Evolutionary conservation across 2,888 invertebrate genomes (phyloP).

Genomic region (Drosophila paranaensis): DNA sequence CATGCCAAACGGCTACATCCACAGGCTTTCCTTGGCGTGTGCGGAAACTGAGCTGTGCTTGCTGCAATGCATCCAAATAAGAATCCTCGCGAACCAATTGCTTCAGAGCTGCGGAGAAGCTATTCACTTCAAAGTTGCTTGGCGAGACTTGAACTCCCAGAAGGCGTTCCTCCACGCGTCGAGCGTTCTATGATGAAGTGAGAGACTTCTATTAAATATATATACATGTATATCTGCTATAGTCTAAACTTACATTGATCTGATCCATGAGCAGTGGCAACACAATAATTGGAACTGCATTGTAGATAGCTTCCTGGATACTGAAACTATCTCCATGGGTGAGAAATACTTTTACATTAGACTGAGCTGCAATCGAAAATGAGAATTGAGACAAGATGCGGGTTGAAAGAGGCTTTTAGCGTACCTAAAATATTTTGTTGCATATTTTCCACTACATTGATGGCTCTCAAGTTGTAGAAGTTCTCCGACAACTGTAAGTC

Average conservation of each 20-base stretch:
- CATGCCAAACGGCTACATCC: conserved; percentile 66
- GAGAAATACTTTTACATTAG: conserved; percentile 73
- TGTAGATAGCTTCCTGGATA: conserved; percentile 75
- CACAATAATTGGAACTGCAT: conserved; percentile 80
- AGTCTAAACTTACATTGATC: conserved; percentile 57
- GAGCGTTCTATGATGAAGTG: conserved; percentile 50
- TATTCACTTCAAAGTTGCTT: background rate
- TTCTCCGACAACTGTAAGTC: conserved; percentile 22
- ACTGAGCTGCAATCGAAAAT: conserved; percentile 51
- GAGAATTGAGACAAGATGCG: background rate
- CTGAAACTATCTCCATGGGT: conserved; percentile 81
- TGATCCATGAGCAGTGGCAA: conserved; percentile 81
- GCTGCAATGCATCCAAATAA: conserved; percentile 13
- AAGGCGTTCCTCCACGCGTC: conserved; percentile 54
- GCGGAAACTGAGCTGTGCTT: conserved; percentile 51
- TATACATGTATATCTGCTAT: too few relatives aligned
- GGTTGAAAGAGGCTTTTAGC: background rate
- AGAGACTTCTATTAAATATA: background rate
- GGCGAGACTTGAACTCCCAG: conserved; percentile 48
- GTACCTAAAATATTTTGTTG: conserved; percentile 75
- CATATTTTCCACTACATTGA: conserved; percentile 31
- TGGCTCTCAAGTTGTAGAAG: conserved; percentile 56
- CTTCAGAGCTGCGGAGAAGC: conserved; percentile 33
- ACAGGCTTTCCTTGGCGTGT: conserved; percentile 41
- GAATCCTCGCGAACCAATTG: conserved; percentile 21